Evolutionary conservation across 2,797 vertebrate genomes (phyloP).

Genomic region (Phaenicophaeus curvirostris): DNA sequence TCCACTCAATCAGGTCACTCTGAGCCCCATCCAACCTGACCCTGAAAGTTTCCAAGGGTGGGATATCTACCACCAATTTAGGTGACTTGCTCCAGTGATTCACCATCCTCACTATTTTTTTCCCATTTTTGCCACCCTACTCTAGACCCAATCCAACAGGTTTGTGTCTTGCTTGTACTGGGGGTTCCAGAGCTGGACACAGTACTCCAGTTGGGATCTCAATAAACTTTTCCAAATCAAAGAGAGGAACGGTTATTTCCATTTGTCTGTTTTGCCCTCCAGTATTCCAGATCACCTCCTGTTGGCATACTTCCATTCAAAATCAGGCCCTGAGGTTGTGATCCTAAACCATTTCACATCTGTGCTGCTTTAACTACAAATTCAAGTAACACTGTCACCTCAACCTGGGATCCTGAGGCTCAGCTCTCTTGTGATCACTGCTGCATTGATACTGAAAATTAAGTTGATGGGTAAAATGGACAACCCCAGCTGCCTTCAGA

Average conservation of each 20-base stretch:
- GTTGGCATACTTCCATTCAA: neutral
- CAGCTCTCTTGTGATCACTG: neutral
- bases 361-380: neutral
- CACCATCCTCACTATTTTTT: no score
- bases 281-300: neutral
- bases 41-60: no score
- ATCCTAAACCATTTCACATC: neutral
- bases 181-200: no score
- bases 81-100: no score
- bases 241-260: neutral
- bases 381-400: neutral
- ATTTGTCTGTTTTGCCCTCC: neutral
- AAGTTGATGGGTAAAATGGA: neutral
- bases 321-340: neutral
- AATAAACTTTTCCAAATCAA: neutral
- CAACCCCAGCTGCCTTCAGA: neutral
- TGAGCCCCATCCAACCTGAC: no score
- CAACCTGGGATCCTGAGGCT: neutral
- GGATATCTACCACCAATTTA: no score
- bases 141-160: no score
- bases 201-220: no score
- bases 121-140: no score
- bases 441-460: neutral
- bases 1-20: no score
- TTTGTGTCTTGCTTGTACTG: no score